Conservation (phyloP, 2,113 vertebrate genomes). For the Labeo catla region DNA sequence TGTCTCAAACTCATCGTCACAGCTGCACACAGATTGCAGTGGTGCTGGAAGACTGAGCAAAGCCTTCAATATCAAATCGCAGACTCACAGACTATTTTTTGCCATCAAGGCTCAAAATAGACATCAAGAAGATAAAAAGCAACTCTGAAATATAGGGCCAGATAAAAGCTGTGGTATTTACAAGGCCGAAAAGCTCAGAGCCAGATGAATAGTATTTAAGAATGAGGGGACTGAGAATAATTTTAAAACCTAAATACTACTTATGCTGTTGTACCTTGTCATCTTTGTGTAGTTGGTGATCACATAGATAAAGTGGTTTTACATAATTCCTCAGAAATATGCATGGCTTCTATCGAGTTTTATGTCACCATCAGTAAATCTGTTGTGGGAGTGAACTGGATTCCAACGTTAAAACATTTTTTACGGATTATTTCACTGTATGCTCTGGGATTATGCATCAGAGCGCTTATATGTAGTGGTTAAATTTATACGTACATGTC, state of each 20-base stretch:
- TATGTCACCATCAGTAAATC: constrained; percentile 38
- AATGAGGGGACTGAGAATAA: not conserved
- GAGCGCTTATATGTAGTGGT: not conserved
- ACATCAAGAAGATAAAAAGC: constrained; percentile 18
- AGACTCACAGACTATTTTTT: constrained; percentile 20
- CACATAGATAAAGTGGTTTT: constrained; percentile 14
- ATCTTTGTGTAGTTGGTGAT: not conserved
- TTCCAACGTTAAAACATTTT: constrained; percentile 29
- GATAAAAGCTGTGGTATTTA: constrained; percentile 3
- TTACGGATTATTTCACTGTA: constrained; percentile 4
- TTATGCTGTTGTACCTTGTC: constrained; percentile 19
- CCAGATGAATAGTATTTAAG: not conserved
- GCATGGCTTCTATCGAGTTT: not conserved
- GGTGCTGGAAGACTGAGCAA: constrained; percentile 53
- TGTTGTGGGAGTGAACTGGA: constrained; percentile 26
- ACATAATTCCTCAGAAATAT: constrained; percentile 10
- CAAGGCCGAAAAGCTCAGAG: not conserved
- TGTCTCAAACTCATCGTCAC: constrained; percentile 36
- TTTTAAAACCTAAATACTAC: not conserved
- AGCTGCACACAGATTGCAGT: constrained; percentile 49
- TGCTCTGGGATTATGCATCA: constrained; percentile 11
- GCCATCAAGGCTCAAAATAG: constrained; percentile 35
- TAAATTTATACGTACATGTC: not conserved
- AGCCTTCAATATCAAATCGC: not conserved
- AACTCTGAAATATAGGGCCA: constrained; percentile 13